Base-by-base conservation (phyloP, 2,888 invertebrate genomes). In the Coelopa pilipes region DNA sequence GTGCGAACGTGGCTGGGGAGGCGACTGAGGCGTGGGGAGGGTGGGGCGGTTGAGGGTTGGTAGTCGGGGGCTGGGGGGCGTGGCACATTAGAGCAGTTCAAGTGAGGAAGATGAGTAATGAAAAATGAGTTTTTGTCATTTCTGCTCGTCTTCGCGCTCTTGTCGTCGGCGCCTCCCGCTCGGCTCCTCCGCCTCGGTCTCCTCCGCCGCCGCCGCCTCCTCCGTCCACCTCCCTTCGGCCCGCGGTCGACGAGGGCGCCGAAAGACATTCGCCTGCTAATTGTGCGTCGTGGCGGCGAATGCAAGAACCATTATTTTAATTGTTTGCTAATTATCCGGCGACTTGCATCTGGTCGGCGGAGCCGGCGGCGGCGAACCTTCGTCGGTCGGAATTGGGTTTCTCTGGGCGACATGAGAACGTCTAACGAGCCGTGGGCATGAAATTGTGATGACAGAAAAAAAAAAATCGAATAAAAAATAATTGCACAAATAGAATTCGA, bases 271-370 rank as follows among this genome's bases (percentile, higher is more conserved):
- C 66, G 21, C 60, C 21, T 68, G 57, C 57, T 69, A 69, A 69
- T 69, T 69, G 69, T 69, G 69, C 69, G 69, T 69, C 69, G 57
- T 69, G 46, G 24, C 50, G 45, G 19, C 49, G 19, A 60, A 60
- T 70, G 62, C 62, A 60, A 70, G 60, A 55, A 57, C 50, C 50
- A 70, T 70, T 62, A 70, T 57, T 70, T 70, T 70, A 70, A 70
- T 60, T 70, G 70, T 70, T 70, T 70, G 70, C 49, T 60, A 60
- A 70, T 70, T 70, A 70, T 60, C 50, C 46, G 49, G 47, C 47
- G 50, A 45, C 53, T 50, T 71, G 66, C 66, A 50, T 50, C 13
- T 49, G 50, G 15, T 66, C 24, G 50, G 50, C 50, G 50, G 49
- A 15, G 49, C 21, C 50, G 50, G 19, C 24, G 50, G 49, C 50